Percentiles rank a stretch among this genome's conserved stretches.
phyloP scores from a whole-genome alignment of 2,113 vertebrate species.

The Anolis carolinensis region DNA sequence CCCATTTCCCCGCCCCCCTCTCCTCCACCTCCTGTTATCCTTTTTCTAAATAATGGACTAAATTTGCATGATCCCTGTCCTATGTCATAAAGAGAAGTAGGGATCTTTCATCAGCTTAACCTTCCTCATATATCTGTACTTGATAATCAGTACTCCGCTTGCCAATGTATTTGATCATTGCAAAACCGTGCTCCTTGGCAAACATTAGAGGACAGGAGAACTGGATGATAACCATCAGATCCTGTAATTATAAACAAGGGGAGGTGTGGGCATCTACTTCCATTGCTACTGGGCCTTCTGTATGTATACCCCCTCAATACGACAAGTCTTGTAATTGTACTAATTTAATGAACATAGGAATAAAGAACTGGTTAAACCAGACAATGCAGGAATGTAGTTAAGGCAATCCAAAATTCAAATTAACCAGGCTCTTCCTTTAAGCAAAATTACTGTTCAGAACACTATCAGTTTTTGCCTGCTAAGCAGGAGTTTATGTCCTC shows the following conservation, averaged over 20 bases:
- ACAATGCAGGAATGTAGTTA: background rate
- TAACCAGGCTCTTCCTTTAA: background rate
- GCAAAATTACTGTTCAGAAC: background rate
- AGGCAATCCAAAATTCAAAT: background rate
- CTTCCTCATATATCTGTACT: conserved; percentile 53
- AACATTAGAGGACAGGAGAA: conserved; percentile 68
- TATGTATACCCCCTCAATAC: background rate
- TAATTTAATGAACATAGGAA: background rate
- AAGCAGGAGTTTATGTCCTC: background rate
- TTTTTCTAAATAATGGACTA: conserved; percentile 70
- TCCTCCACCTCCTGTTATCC: conserved; percentile 24
- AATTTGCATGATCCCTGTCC: conserved; percentile 81
- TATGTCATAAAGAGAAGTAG: conserved; percentile 71
- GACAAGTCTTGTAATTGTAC: background rate
- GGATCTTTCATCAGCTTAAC: conserved; percentile 59
- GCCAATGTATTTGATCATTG: conserved; percentile 56
- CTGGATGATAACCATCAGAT: conserved; percentile 63
- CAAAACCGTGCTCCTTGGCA: conserved; percentile 67
- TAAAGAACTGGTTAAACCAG: background rate
- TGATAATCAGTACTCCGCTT: conserved; percentile 70
- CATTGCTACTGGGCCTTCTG: conserved; percentile 58
- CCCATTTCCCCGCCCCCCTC: conserved; percentile 51
- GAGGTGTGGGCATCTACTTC: conserved; percentile 56
- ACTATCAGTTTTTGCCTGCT: background rate
- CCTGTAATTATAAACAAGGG: conserved; percentile 57